Conservation (phyloP, 2,113 vertebrate species). For the Tragelaphus scriptus region DNA sequence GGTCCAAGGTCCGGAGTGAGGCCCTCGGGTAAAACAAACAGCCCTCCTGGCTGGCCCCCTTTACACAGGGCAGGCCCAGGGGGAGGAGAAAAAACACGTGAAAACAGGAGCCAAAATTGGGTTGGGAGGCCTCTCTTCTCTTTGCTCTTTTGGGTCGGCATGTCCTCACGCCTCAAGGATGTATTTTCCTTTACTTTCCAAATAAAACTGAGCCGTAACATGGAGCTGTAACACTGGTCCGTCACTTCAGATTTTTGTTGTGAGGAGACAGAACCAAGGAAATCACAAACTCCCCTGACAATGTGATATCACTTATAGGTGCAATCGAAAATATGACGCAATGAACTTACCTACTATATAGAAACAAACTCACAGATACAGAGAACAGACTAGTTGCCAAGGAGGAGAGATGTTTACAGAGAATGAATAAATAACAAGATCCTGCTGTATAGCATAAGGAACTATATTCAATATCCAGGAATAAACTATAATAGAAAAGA, state of each 20-base stretch:
- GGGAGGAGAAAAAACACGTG: not conserved
- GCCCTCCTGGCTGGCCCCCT: not conserved
- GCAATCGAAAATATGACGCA: not conserved
- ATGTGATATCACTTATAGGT: not conserved
- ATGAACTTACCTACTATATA: not conserved
- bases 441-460: not conserved
- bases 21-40: not conserved
- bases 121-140: not conserved
- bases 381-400: not conserved
- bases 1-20: not conserved
- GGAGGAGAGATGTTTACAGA: not conserved
- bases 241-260: not conserved
- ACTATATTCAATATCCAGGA: not conserved
- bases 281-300: not conserved
- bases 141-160: not conserved
- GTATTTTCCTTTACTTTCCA: not conserved
- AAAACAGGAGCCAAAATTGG: not conserved
- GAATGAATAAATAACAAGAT: not conserved
- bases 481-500: not conserved
- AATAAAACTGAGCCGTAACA: not conserved
- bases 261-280: not conserved
- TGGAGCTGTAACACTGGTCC: not conserved
- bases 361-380: not conserved
- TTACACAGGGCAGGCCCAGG: not conserved
- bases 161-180: not conserved